Evolutionary conservation across 2,113 vertebrate species (phyloP).

Genomic region (Cephalopterus ornatus): DNA sequence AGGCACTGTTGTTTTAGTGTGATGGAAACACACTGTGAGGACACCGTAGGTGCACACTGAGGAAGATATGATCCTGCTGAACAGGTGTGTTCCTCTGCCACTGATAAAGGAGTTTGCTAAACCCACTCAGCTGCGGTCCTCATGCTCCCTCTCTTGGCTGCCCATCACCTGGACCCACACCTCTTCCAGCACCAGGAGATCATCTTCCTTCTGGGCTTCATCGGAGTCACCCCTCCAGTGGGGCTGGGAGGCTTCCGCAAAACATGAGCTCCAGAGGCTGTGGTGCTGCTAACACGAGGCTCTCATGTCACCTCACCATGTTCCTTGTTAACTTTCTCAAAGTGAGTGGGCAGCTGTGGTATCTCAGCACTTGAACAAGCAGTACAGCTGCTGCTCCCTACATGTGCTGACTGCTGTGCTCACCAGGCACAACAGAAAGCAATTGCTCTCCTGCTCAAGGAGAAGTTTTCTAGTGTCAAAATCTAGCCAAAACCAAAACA

Average conservation of each 20-base stretch:
- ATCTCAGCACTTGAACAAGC: not conserved
- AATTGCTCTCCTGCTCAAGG: rapidly evolving
- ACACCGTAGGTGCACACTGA: not conserved
- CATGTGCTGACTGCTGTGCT: rapidly evolving
- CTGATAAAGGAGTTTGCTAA: not conserved
- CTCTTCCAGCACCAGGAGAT: not conserved
- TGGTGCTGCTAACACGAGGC: not conserved
- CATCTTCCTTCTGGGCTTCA: not conserved
- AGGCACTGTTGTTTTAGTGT: not conserved
- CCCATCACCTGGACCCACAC: not conserved
- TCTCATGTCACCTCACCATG: rapidly evolving
- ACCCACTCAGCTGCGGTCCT: not conserved
- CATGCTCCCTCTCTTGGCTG: not conserved
- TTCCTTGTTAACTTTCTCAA: not conserved
- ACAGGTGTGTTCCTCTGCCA: not conserved
- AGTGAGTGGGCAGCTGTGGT: not conserved
- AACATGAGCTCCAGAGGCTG: not conserved
- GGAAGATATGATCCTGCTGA: not conserved
- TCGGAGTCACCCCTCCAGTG: rapidly evolving
- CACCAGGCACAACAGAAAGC: not conserved
- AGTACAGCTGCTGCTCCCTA: not conserved
- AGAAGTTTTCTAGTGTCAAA: not conserved
- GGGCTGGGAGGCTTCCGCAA: not conserved
- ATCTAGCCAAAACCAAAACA: not conserved
- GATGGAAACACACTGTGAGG: not conserved